A percentile compares a stretch with the other conserved stretches of the same genome.
These are phyloP conservation scores for Drosophila rellima DNA, from an alignment of 2,888 invertebrate species.

Conservation along the genomic window DNA sequence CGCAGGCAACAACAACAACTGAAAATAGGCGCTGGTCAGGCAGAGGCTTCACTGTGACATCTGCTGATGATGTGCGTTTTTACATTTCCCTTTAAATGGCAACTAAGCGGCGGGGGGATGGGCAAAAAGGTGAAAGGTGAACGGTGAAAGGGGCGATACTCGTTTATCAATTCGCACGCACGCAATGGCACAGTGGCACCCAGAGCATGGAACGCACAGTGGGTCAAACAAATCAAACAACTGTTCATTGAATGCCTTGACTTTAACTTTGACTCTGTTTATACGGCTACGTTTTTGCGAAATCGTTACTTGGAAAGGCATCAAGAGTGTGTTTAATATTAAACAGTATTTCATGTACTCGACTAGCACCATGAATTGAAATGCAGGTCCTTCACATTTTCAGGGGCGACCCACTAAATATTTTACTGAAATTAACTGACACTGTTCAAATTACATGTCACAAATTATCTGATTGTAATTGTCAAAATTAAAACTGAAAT, in stretches of 20 bases:
- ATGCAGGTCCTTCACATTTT: too few relatives aligned
- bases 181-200: conserved; percentile 32
- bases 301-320: not conserved
- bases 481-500: too few relatives aligned
- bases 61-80: conserved; percentile 61
- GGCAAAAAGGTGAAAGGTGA: conserved; percentile 1
- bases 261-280: not conserved
- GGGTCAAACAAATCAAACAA: conserved; percentile 3
- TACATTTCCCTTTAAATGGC: conserved; percentile 56
- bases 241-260: not conserved
- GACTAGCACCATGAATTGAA: too few relatives aligned
- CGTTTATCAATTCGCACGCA: conserved; percentile 61
- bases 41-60: conserved; percentile 41
- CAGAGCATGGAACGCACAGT: conserved; percentile 40
- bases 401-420: too few relatives aligned
- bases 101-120: conserved; percentile 19
- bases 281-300: not conserved
- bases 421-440: too few relatives aligned
- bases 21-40: conserved; percentile 50
- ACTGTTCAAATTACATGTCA: too few relatives aligned
- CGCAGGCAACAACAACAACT: conserved; percentile 45
- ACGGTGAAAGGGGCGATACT: conserved; percentile 18
- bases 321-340: too few relatives aligned
- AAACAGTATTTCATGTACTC: too few relatives aligned
- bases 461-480: too few relatives aligned